Evolutionary conservation across 2,888 invertebrate genomes (phyloP), one percentile per base, ranked within the genome.

Genomic region (Vandiemenella viatica): DNA sequence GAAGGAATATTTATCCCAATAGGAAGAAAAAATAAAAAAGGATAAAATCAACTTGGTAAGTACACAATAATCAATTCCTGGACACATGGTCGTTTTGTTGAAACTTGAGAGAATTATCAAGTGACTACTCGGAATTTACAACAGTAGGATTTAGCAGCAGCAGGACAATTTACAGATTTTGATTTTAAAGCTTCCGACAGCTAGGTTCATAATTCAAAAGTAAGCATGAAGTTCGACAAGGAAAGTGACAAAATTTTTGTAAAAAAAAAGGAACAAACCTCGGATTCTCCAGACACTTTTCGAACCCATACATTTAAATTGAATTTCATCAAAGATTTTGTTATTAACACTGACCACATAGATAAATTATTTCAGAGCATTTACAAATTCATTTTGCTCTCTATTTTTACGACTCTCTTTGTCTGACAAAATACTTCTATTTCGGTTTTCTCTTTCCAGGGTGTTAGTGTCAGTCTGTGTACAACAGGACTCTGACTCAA

Each of bases 401-500:
- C 26, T 26, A 26, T 26, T 26, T 26, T 26, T 26, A 26, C 26
- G 26, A 26, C 26, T 26, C 26, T n/a, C n/a, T n/a, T n/a, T n/a
- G n/a, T 26, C 26, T 45, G 5, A 6, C n/a, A 46, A 47, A 21
- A 5, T 26, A 26, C 26, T 26, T 26, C 26, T 8, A 26, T 26
- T 26, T 26, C 26, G 26, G 26, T 26, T 13, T 43, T 45, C 38
- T 42, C 43, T 46, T 46, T 46, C 15, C 42, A 17, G 46, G 37
- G 3, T 53, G 50, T 17, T 43, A 53, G 37, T 53, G 50, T 32
- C 45, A 45, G 21, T 50, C 26, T n/a, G 44, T 22, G 5, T 50
- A 20, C 37, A 19, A 53, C 19, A 22, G 52, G 44, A 40, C 45
- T 48, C 37, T 45, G n/a, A 15, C 50, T 17, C 8, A 5, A 10